Base-by-base conservation (phyloP, 2,888 invertebrate genomes). In the Pachycephus smyrnensis region DNA sequence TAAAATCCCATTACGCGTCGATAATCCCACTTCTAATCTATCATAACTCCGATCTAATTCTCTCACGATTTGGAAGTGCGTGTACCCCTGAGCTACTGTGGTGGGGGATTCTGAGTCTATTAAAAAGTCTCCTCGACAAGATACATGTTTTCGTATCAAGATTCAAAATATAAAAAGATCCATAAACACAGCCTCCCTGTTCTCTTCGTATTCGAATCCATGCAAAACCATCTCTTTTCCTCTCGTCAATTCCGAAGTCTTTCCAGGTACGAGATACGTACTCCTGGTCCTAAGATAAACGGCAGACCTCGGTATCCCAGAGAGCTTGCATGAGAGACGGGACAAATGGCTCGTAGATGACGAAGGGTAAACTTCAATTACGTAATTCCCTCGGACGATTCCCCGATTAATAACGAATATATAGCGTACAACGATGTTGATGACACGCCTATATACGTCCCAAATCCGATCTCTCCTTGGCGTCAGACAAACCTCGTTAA, bases 371-470 rank as follows among this genome's bases (percentile, higher is more conserved):
- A 78, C 80, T 80, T 81, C 81, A 83, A 82, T 83, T 80, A 80
- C 80, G 82, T 78, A 82, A 83, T 84, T 78, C 76, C 80, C 80
- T 77, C 76, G 78, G 79, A 83, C 82, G 75, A 82, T 80, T 80
- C 80, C 80, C 80, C 80, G 23, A 80, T 82, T 82, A 82, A 82
- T 82, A 84, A 84, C 82, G 80, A 78, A 80, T 78, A 76, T 77
- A 82, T 23, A 55, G 15, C 2, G 15, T 40, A 40, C 15, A 1
- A 40, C 40, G 15, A 40, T 15, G 6, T 40, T n/a, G n/a, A n/a
- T n/a, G n/a, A n/a, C n/a, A n/a, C n/a, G n/a, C n/a, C n/a, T n/a
- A n/a, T n/a, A n/a, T n/a, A n/a, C n/a, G n/a, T 40, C 40, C 40
- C 15, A 15, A 23, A 23, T 55, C 55, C 1, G 55, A 23, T 23